A percentile compares a stretch with the other conserved stretches of the same genome.
Conservation (phyloP, 1,140 invertebrate genomes). For the Calliphora vicina region DNA sequence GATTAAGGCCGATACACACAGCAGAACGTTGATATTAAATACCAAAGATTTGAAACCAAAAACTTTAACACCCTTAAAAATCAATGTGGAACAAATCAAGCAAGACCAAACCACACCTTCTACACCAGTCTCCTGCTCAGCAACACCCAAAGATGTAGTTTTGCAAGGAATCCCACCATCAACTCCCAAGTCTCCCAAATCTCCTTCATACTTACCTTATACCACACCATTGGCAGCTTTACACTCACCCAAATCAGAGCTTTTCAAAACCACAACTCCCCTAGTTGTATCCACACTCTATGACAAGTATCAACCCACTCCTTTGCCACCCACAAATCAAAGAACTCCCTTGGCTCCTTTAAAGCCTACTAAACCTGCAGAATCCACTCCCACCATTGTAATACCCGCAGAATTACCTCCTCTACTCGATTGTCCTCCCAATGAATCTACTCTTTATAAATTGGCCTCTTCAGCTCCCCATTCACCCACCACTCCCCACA, state of each 20-base stretch:
- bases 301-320: neutral
- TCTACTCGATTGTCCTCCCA: slow-evolving; percentile 48
- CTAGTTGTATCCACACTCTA: slow-evolving; percentile 14
- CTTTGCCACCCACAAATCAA: neutral
- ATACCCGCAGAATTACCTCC: slow-evolving; percentile 49
- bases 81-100: neutral
- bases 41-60: neutral
- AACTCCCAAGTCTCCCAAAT: neutral
- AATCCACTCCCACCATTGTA: slow-evolving; percentile 44
- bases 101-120: neutral
- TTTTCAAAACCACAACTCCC: neutral
- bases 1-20: neutral
- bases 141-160: neutral
- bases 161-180: no score
- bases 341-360: slow-evolving; percentile 17
- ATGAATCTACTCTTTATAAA: slow-evolving; percentile 57
- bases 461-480: slow-evolving; percentile 49
- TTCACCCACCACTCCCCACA: slow-evolving; percentile 51
- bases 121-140: neutral
- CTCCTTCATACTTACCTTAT: neutral
- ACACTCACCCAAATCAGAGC: neutral
- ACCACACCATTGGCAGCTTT: neutral
- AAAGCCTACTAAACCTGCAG: slow-evolving; percentile 51
- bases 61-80: neutral
- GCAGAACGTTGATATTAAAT: neutral